Conservation (phyloP, 2,113 vertebrate species). For the Piliocolobus tephrosceles region DNA sequence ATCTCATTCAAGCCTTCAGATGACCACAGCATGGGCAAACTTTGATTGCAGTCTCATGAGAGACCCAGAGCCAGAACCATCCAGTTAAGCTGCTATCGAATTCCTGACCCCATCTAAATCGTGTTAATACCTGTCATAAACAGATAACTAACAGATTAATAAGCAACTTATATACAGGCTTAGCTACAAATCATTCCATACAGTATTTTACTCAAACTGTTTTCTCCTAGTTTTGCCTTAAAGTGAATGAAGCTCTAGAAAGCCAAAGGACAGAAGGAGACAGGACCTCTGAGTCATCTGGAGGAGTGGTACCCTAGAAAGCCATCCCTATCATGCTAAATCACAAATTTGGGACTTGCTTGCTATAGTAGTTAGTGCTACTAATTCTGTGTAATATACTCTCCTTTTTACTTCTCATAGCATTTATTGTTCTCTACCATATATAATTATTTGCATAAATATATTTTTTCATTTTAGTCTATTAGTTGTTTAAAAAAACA, state of each 20-base stretch:
- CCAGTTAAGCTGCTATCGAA: not conserved
- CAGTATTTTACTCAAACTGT: not conserved
- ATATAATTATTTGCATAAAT: not conserved
- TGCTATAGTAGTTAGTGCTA: not conserved
- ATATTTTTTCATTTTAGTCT: not conserved
- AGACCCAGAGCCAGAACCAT: not conserved
- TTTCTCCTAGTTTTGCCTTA: not conserved
- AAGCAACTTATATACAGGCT: not conserved
- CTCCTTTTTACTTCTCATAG: not conserved
- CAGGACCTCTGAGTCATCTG: not conserved
- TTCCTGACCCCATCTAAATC: slow-evolving; percentile 1
- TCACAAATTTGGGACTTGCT: not conserved
- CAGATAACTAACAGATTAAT: not conserved
- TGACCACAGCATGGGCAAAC: not conserved
- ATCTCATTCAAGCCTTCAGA: not conserved
- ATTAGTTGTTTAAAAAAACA: not conserved
- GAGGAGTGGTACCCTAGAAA: not conserved
- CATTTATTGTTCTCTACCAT: not conserved
- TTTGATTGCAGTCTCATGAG: not conserved
- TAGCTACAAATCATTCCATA: not conserved
- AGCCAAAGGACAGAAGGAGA: not conserved
- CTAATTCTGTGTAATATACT: not conserved
- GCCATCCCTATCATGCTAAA: not conserved
- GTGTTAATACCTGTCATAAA: not conserved
- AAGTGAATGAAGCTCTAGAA: slow-evolving; percentile 4